phyloP scores from a whole-genome alignment of 2,888 invertebrate species.

The Unio pictorum region DNA sequence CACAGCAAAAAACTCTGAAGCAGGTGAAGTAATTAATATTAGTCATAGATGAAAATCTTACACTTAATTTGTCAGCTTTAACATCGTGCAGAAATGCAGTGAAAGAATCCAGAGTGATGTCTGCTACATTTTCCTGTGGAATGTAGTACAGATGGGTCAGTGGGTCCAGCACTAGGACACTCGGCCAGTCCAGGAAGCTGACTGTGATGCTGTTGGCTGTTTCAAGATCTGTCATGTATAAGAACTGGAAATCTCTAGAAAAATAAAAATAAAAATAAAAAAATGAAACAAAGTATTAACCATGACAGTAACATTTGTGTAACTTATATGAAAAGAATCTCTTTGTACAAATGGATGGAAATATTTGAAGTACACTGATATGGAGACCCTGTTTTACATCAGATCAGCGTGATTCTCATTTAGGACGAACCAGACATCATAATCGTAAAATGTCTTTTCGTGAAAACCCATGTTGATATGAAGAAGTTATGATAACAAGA shows the following conservation, averaged over 20 bases:
- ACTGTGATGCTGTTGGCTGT: slow-evolving; percentile 95
- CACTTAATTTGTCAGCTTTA: slow-evolving; percentile 84
- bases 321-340: background rate
- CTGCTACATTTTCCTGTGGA: slow-evolving; percentile 81
- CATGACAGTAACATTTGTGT: background rate
- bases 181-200: slow-evolving; percentile 84
- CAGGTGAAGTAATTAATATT: too few relatives aligned
- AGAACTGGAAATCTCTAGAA: slow-evolving; percentile 86
- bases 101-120: slow-evolving; percentile 86
- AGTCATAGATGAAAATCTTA: slow-evolving; percentile 62
- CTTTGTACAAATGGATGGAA: too few relatives aligned
- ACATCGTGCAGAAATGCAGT: slow-evolving; percentile 84
- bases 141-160: slow-evolving; percentile 93
- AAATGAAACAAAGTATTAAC: background rate
- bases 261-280: slow-evolving; percentile 24
- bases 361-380: too few relatives aligned
- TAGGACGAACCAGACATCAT: too few relatives aligned
- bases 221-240: slow-evolving; percentile 93
- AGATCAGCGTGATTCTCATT: too few relatives aligned
- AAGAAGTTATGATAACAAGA: too few relatives aligned
- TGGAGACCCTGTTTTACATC: too few relatives aligned
- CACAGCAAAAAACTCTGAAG: too few relatives aligned
- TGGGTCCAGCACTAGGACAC: slow-evolving; percentile 91
- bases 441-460: too few relatives aligned
- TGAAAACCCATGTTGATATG: too few relatives aligned